phyloP scores from a whole-genome alignment of 2,113 vertebrate genomes.

The Sitta europaea region DNA sequence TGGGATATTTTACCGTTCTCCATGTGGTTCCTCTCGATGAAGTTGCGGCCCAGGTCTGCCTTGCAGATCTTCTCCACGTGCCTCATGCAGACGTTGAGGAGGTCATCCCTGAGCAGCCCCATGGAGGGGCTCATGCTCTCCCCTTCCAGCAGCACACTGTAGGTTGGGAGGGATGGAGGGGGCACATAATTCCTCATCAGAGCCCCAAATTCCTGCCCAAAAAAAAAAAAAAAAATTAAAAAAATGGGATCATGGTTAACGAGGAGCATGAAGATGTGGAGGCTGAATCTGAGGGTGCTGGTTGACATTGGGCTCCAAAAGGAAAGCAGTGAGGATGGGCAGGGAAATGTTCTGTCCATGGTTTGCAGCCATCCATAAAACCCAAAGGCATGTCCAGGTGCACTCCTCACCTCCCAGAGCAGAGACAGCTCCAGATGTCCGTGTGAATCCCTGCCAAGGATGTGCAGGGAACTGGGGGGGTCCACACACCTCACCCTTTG shows the following conservation, averaged over 20 bases:
- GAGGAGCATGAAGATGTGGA: neutral
- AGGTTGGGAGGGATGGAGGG: conserved; percentile 75
- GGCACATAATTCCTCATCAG: conserved; percentile 77
- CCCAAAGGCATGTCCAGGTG: neutral
- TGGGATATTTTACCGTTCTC: conserved; percentile 67
- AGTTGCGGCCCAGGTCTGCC: conserved; percentile 72
- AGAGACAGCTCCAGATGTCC: neutral
- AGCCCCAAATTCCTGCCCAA: conserved; percentile 73
- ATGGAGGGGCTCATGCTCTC: conserved; percentile 77
- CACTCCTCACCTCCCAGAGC: neutral
- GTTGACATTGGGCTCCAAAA: neutral
- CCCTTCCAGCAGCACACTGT: conserved; percentile 77
- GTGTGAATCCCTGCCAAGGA: neutral
- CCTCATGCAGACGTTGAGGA: conserved; percentile 77
- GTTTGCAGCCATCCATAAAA: neutral
- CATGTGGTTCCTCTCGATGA: conserved; percentile 79
- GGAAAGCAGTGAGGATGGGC: neutral
- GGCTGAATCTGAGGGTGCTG: neutral
- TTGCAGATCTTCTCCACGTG: conserved; percentile 81
- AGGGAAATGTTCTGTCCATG: neutral
- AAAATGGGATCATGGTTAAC: neutral
- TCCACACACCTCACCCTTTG: neutral
- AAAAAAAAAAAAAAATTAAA: neutral
- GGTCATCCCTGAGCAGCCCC: conserved; percentile 74
- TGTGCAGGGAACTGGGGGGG: neutral